phyloP scores from a whole-genome alignment of 2,888 invertebrate genomes.

The Allygus modestus region DNA sequence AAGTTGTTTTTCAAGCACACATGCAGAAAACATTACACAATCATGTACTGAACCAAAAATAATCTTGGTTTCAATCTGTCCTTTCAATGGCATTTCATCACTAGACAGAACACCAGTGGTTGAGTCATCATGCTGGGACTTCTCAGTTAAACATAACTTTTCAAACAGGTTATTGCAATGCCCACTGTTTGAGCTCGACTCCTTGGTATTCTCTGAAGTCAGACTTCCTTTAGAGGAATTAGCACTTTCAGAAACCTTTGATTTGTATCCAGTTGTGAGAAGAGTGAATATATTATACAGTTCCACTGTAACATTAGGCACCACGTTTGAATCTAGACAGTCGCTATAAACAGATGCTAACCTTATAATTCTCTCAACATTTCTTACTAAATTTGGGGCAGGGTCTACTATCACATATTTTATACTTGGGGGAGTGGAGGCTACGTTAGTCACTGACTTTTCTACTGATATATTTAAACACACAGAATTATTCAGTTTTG shows the following conservation, averaged over 20 bases:
- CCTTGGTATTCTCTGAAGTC: neutral
- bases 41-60: constrained; percentile 55
- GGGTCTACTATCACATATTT: constrained; percentile 15
- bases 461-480: constrained; percentile 6
- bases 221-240: neutral
- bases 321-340: constrained; percentile 64
- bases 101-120: neutral
- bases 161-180: neutral
- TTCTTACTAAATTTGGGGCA: constrained; percentile 49
- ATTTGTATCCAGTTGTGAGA: constrained; percentile 52
- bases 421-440: neutral
- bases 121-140: neutral
- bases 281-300: constrained; percentile 65
- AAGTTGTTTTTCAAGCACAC: constrained; percentile 51
- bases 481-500: neutral
- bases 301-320: constrained; percentile 65
- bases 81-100: neutral
- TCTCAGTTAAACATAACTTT: constrained; percentile 5
- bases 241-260: neutral
- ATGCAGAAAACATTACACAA: constrained; percentile 61
- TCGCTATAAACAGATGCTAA: constrained; percentile 63
- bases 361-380: constrained; percentile 8
- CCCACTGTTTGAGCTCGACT: neutral
- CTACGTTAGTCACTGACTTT: neutral
- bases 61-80: neutral